Percentiles rank a stretch among this genome's conserved stretches.
These are phyloP conservation scores for Nudaria mundana DNA, from an alignment of 2,888 invertebrate genomes.

Conservation along the genomic window DNA sequence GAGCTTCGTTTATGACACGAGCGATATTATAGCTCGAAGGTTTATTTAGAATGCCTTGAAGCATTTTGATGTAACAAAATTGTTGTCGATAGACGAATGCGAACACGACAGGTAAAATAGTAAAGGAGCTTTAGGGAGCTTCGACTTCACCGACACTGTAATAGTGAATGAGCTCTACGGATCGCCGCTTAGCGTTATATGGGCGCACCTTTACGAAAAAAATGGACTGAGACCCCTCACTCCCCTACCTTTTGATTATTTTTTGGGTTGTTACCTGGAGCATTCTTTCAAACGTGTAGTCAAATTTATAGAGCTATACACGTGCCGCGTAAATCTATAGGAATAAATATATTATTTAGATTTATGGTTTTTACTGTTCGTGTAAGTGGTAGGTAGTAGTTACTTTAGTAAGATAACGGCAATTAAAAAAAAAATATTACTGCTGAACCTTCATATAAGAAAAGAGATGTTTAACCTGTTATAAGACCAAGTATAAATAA, in stretches of 20 bases:
- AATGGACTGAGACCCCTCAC: constrained; percentile 65
- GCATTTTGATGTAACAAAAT: constrained; percentile 36
- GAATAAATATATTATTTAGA: constrained; percentile 40
- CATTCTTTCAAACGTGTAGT: constrained; percentile 43
- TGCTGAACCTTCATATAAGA: constrained; percentile 9
- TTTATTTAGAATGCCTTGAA: constrained; percentile 47
- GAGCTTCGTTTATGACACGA: constrained; percentile 37
- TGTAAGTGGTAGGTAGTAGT: neutral
- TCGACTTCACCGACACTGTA: constrained; percentile 45
- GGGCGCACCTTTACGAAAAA: constrained; percentile 61
- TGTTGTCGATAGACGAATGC: constrained; percentile 15
- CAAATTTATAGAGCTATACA: constrained; percentile 50
- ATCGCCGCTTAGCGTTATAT: constrained; percentile 58
- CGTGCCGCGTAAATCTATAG: constrained; percentile 68
- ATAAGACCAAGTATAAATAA: too few species aligned
- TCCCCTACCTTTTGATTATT: constrained; percentile 56
- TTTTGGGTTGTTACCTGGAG: constrained; percentile 68
- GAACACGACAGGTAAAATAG: constrained; percentile 31
- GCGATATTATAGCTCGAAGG: constrained; percentile 37
- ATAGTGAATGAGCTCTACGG: constrained; percentile 62
- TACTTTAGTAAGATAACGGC: neutral
- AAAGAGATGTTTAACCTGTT: too few species aligned
- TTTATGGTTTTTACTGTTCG: constrained; percentile 11
- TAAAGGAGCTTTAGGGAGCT: constrained; percentile 38
- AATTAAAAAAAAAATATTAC: neutral